Evolutionary conservation across 2,113 vertebrate species (phyloP).

Genomic region (Deroptyus accipitrinus): DNA sequence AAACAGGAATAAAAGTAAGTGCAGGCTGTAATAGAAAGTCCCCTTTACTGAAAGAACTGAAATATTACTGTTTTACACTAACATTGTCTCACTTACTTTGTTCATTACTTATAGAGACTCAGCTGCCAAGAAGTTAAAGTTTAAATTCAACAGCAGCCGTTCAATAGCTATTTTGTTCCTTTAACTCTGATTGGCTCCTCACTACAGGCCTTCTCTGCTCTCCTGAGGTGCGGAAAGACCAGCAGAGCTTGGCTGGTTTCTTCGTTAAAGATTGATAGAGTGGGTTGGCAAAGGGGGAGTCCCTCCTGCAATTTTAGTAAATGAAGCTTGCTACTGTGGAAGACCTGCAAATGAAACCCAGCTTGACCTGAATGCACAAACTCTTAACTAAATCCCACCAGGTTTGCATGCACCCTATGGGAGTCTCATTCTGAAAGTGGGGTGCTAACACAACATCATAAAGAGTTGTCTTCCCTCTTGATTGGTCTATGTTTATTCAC

Average conservation of each 20-base stretch:
- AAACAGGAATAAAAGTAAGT: not conserved
- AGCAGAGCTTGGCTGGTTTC: not conserved
- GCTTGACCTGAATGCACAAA: not conserved
- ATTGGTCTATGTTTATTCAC: not conserved
- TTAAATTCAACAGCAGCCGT: not conserved
- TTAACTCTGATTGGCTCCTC: not conserved
- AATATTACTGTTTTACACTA: not conserved
- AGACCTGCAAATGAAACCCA: not conserved
- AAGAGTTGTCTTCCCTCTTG: not conserved
- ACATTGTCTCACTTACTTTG: not conserved
- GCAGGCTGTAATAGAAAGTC: not conserved
- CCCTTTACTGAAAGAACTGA: not conserved
- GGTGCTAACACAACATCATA: not conserved
- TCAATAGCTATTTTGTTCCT: not conserved
- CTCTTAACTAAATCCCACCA: not conserved
- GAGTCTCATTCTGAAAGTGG: not conserved
- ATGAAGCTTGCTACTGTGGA: not conserved
- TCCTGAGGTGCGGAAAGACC: not conserved
- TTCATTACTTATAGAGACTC: not conserved
- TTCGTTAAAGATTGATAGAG: not conserved
- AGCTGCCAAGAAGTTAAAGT: not conserved
- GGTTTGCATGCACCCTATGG: not conserved
- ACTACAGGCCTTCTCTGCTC: not conserved
- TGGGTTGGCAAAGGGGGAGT: rapidly evolving
- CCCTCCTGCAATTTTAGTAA: not conserved